These are phyloP conservation scores for Lanius collurio DNA, from an alignment of 2,113 vertebrate species.

Conservation along the genomic window DNA sequence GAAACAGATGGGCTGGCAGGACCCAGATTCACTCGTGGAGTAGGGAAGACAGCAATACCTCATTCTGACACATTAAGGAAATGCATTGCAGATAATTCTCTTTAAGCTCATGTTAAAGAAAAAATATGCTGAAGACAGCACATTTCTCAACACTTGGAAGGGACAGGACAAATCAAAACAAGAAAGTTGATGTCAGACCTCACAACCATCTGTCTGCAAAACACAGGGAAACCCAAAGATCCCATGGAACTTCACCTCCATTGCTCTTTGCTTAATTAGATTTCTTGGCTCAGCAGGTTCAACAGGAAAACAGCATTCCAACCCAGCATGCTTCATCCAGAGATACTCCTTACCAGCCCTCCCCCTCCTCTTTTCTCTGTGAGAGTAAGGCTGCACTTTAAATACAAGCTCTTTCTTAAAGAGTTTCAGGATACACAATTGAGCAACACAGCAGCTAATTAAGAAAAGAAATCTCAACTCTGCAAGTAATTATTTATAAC, in stretches of 20 bases:
- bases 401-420: neutral
- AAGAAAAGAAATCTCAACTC: neutral
- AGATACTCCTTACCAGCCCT: neutral
- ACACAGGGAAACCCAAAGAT: neutral
- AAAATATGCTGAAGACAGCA: neutral
- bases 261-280: neutral
- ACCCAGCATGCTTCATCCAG: neutral
- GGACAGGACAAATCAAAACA: neutral
- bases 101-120: neutral
- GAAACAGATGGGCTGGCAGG: neutral
- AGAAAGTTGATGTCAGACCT: neutral
- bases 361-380: neutral
- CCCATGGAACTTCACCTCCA: neutral
- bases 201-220: neutral
- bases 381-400: neutral
- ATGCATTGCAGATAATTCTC: neutral
- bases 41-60: neutral
- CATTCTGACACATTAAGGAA: neutral
- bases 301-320: neutral
- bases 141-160: neutral
- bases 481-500: neutral
- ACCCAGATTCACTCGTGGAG: neutral
- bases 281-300: neutral
- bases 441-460: conserved; percentile 5
- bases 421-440: neutral